Base-by-base conservation (phyloP, 2,797 vertebrate species). In the Syndactyla subalaris region DNA sequence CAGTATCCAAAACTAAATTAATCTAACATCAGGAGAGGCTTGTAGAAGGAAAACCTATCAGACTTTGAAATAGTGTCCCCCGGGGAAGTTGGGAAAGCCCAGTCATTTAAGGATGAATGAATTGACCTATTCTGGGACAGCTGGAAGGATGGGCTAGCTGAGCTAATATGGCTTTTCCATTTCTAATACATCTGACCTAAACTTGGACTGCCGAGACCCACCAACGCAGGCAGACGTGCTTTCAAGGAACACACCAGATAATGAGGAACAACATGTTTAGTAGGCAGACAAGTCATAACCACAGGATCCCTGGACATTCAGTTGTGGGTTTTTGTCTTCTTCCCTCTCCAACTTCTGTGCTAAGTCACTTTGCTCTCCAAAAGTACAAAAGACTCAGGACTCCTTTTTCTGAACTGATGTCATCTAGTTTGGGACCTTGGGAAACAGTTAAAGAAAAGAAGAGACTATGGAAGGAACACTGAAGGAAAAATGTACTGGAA, bases 231-330 rank as follows among this genome's bases (percentile, higher is more conserved):
- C 89, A 93, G 67, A 87, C 32, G 14, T 3, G 61, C 89, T 96
- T 96, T 96, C 94, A 94, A 96, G 92, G 91, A 96, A 95, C 70
- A n/a, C 62, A 94, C 24, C 29, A 95, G 89, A 96, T 91, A 95
- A 95, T 82, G 79, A 94, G 80, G 89, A 95, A 92, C 58, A 79
- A 55, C 32, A 52, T 75, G 93, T 90, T 84, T 43, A 96, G 85
- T 32, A 93, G 70, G 59, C 88, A 93, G 83, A 72, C 82, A 75
- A 95, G 76, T 94, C 91, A 85, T 93, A 96, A 96, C 94, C 93
- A 68, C 91, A 96, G 65, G 76, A 89, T 96, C 93, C 93, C 91
- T 94, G 80, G 96, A 95, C 88, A 49, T 92, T 95, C 76, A 20
- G 46, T 67, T 96, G 91, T 95, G 95, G 93, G 77, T 97, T 96